Evolutionary conservation across 1,140 invertebrate species (phyloP), one percentile per base, ranked within the genome.

Genomic region (Plectrocnemia conspersa): DNA sequence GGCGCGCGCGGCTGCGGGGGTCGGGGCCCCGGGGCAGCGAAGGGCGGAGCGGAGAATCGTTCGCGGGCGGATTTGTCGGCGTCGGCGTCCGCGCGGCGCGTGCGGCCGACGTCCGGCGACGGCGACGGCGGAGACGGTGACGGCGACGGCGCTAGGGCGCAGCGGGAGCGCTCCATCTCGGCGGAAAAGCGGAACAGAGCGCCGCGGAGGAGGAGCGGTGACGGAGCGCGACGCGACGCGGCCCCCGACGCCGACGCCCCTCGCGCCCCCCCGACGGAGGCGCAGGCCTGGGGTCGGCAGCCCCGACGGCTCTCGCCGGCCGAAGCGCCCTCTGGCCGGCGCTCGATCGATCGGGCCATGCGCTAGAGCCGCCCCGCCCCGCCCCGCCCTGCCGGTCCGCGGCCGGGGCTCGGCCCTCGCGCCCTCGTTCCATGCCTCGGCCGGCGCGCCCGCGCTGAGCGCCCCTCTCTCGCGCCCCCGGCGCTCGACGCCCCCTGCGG

Each of bases 381-480:
- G 1, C 18, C 13, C 11, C 27, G 21, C 33, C 19, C 22, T n/a
- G 1, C 47, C 32, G 3, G 23, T 25, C 6, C 22, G 42, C 4
- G 24, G 21, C n/a, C 42, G 10, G 5, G n/a, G 35, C 35, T 7
- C 35, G 35, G 15, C 36, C 21, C 4, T 21, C 9, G 40, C 40
- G 5, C 40, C 40, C n/a, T n/a, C 44, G 41, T 3, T 3, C 45
- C 27, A 38, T 50, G 38, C 47, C 33, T 50, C 11, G 13, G 33
- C 19, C 18, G 38, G n/a, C 40, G 47, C 47, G 33, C 47, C 42
- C 42, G 23, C 42, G 42, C 42, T 45, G 42, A 45, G 42, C 42
- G 42, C 24, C 5, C 42, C 25, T 7, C 9, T 2, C 24, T 9
- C 45, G 2, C 46, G 27, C 46, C 46, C 22, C 27, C 3, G 2